Conservation (phyloP, 2,888 invertebrate genomes). For the Coelogynopora nodosa region DNA sequence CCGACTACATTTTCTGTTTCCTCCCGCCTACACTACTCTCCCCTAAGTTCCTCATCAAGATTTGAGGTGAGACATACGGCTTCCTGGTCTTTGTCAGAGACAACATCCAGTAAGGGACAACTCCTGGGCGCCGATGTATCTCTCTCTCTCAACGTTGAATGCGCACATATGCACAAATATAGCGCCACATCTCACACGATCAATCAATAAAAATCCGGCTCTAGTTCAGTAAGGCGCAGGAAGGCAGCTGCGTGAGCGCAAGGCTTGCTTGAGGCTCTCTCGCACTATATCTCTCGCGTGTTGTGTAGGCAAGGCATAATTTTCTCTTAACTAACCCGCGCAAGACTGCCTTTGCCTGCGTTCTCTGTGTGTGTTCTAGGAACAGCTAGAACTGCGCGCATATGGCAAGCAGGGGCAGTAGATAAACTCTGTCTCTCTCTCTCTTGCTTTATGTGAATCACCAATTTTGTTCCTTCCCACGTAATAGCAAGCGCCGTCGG, state of each 20-base stretch:
- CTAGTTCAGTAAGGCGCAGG: background rate
- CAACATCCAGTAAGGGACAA: background rate
- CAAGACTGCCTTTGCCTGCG: background rate
- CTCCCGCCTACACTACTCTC: background rate
- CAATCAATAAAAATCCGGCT: background rate
- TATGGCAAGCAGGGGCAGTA: constrained; percentile 21
- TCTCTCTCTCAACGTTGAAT: background rate
- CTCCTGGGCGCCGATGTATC: background rate
- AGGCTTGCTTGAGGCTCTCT: background rate
- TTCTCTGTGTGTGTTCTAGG: background rate
- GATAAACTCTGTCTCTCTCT: background rate
- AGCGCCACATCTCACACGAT: background rate
- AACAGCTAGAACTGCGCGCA: background rate
- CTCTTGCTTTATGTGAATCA: constrained; percentile 15
- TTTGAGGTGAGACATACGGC: constrained; percentile 12
- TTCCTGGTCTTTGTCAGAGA: constrained; percentile 2
- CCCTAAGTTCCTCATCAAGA: background rate
- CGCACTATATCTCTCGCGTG: background rate
- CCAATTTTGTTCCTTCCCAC: constrained; percentile 24
- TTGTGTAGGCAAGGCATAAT: background rate
- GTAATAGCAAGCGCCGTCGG: constrained; percentile 25
- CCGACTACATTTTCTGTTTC: background rate
- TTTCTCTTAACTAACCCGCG: background rate
- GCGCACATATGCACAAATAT: background rate
- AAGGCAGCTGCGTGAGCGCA: background rate